These are phyloP conservation scores for Lepidocyrtinus sp. DNA, from an alignment of 2,888 invertebrate genomes.

Conservation along the genomic window DNA sequence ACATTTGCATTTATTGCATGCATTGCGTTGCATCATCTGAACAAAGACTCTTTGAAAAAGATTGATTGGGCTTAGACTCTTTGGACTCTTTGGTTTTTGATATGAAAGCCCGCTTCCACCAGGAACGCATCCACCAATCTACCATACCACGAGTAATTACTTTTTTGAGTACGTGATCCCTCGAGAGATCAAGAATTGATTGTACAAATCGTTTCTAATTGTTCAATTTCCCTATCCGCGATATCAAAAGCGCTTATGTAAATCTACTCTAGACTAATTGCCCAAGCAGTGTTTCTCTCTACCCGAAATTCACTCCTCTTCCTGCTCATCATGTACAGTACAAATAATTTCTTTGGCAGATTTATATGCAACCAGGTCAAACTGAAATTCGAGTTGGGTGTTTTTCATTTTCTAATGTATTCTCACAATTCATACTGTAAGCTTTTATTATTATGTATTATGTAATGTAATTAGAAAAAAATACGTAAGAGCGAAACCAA, in stretches of 20 bases:
- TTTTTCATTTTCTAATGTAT: neutral
- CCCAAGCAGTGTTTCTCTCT: neutral
- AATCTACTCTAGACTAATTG: neutral
- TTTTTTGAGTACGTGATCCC: neutral
- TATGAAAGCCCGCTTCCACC: too few relatives aligned
- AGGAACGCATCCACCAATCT: too few relatives aligned
- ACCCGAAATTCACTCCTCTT: neutral
- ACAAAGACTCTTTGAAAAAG: neutral
- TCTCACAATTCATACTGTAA: neutral
- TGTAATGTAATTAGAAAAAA: neutral
- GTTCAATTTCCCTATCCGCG: conserved; percentile 5
- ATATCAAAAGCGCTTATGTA: conserved; percentile 5
- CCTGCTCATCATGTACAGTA: neutral
- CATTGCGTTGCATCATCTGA: neutral
- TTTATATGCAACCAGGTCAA: neutral
- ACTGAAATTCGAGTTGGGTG: neutral
- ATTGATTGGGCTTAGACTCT: neutral
- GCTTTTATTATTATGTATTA: neutral
- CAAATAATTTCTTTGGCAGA: neutral
- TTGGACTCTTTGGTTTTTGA: neutral
- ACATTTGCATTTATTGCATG: neutral
- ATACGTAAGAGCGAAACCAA: neutral
- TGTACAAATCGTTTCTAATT: conserved; percentile 42
- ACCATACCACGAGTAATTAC: neutral
- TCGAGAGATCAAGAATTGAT: neutral